A percentile compares a stretch with the other conserved stretches of the same genome.
Evolutionary conservation across 2,888 invertebrate species (phyloP).

Genomic region (Polydesmus complanatus): DNA sequence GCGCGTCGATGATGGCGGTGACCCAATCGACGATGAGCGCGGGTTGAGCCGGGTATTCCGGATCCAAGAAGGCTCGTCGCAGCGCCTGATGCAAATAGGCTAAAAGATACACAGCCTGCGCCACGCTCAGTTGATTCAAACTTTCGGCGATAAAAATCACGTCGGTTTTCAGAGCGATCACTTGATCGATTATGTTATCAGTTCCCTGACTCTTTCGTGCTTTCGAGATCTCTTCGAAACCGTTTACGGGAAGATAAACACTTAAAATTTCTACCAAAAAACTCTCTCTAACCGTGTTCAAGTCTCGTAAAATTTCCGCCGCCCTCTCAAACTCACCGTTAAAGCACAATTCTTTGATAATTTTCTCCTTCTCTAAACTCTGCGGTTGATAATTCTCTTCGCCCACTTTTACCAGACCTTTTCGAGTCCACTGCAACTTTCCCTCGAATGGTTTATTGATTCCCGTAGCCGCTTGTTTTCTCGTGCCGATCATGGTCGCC

Average conservation of each 20-base stretch:
- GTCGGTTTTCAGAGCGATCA: neutral
- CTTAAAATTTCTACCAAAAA: neutral
- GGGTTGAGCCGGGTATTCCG: too few species aligned
- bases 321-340: neutral
- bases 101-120: neutral
- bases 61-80: too few species aligned
- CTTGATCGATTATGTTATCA: neutral
- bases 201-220: too few species aligned
- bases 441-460: too few species aligned
- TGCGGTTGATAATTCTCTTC: too few species aligned
- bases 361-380: neutral
- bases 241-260: neutral
- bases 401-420: too few species aligned
- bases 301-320: neutral
- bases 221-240: too few species aligned
- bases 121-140: neutral
- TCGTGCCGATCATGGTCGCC: neutral
- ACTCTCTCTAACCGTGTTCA: neutral
- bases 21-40: neutral
- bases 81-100: neutral
- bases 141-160: neutral
- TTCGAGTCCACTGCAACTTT: neutral
- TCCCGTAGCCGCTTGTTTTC: neutral
- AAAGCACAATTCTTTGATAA: neutral
- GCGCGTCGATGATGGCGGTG: neutral